Base-by-base conservation (phyloP, 1,140 invertebrate genomes). In the Sycophila sp. region DNA sequence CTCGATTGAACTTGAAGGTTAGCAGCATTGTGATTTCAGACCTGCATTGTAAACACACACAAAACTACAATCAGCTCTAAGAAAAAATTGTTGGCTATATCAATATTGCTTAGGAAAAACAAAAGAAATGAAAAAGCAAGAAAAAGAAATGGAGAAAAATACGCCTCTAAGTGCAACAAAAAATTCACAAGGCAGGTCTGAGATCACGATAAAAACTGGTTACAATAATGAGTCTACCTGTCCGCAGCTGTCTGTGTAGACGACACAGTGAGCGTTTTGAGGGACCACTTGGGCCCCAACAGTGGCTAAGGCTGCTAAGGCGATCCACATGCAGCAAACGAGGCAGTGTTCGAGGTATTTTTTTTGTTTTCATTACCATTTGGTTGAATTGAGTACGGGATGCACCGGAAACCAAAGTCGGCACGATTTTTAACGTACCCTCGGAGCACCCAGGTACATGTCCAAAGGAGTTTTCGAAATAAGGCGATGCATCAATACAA, bases 181-280 rank as follows among this genome's bases (percentile, higher is more conserved):
- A 6, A 47, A 47, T 38, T 60, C 45, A 60, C 71, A 80, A 83
- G 79, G 80, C 83, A 85, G 81, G 79, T 81, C 75, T 78, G 81
- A 84, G 73, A 81, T 82, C 79, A 74, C 80, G 77, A 82, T 85
- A 87, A 87, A 86, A 87, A 87, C 84, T 86, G 85, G 84, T 86
- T 86, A 87, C 85, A 86, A 86, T 86, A 86, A 86, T 86, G 85
- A 88, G 86, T 88, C 87, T 96, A 96, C 95, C 94, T 96, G 94
- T 91, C 94, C 94, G 89, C 94, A 94, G 86, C 94, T 93, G 89
- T 96, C 94, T 90, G 94, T 96, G 92, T 96, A 96, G 89, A 94
- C 92, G 89, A 96, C 94, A 91, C 92, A 95, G 87, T 93, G 92
- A 89, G 93, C 93, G 88, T 96, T 96, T 90, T 89, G 88, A 84